phyloP scores from a whole-genome alignment of 2,888 invertebrate species.

The Hofmannophila pseudospretella region DNA sequence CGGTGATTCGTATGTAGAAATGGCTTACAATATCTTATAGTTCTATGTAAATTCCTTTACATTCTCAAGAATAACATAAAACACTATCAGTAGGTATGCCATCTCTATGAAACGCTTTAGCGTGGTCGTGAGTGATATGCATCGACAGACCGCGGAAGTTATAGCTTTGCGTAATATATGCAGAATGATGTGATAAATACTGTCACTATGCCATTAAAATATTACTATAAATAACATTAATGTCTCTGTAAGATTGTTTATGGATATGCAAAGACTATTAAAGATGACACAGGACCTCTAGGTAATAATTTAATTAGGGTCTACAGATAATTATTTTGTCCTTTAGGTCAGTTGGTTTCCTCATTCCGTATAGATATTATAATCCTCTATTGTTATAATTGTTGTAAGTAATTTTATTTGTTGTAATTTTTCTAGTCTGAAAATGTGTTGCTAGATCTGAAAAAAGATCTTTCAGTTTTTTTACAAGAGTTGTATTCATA shows the following conservation, averaged over 20 bases:
- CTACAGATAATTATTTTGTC: too few relatives aligned
- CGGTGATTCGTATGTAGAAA: too few relatives aligned
- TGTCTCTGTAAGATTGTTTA: conserved; percentile 1
- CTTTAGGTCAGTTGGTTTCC: too few relatives aligned
- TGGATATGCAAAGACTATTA: neutral
- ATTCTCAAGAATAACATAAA: conserved; percentile 1
- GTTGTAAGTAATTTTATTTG: too few relatives aligned
- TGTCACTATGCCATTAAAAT: conserved; percentile 6
- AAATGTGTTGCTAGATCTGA: too few relatives aligned
- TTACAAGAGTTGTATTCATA: too few relatives aligned
- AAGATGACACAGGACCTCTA: neutral
- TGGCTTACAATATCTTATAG: too few relatives aligned
- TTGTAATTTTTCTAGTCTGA: too few relatives aligned
- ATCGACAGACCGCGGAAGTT: conserved; percentile 12
- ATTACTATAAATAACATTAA: conserved; percentile 7
- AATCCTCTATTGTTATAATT: too few relatives aligned
- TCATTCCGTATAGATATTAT: too few relatives aligned
- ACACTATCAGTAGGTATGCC: conserved; percentile 1
- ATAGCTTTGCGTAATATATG: conserved; percentile 5
- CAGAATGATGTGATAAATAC: conserved; percentile 7
- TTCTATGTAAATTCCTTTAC: neutral
- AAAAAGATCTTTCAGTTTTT: too few relatives aligned
- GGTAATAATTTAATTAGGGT: neutral
- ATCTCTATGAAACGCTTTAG: conserved; percentile 9
- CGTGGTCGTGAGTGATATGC: conserved; percentile 12